phyloP scores from a whole-genome alignment of 2,797 vertebrate species.

The Scleropages formosus region DNA sequence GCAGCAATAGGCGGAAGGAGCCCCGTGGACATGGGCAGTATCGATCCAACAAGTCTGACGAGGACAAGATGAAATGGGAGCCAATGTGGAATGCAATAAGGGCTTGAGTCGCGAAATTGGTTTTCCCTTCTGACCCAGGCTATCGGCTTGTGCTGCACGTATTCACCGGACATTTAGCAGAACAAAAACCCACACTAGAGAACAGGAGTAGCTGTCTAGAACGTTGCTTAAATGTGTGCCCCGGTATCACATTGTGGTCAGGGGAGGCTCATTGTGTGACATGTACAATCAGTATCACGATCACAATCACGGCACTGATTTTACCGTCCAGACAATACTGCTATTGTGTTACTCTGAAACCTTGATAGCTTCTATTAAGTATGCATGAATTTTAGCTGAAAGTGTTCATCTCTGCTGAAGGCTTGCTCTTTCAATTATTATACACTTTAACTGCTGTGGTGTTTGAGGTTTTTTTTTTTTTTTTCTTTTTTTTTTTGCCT shows the following conservation, averaged over 20 bases:
- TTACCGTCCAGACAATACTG: too few relatives aligned
- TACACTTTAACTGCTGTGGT: too few relatives aligned
- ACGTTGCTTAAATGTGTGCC: too few relatives aligned
- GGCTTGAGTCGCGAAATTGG: slow-evolving; percentile 49
- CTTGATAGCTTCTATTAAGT: too few relatives aligned
- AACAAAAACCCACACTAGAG: not conserved
- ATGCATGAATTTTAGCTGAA: too few relatives aligned
- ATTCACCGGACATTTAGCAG: slow-evolving; percentile 37
- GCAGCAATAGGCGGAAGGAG: slow-evolving; percentile 33
- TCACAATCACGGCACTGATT: not conserved
- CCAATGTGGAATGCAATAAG: slow-evolving; percentile 50
- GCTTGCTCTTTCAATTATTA: too few relatives aligned
- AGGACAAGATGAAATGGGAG: slow-evolving; percentile 47
- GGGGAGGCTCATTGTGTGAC: too few relatives aligned
- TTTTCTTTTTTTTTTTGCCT: not conserved
- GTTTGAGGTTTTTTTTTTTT: not conserved
- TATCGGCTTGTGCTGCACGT: slow-evolving; percentile 32
- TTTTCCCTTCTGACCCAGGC: slow-evolving; percentile 44
- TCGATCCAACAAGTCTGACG: slow-evolving; percentile 57
- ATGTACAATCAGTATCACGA: not conserved
- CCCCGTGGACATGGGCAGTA: slow-evolving; percentile 49
- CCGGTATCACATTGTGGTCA: too few relatives aligned
- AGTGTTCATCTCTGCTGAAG: too few relatives aligned
- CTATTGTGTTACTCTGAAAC: too few relatives aligned
- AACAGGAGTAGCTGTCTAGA: slow-evolving; percentile 6